phyloP scores from a whole-genome alignment of 2,888 invertebrate species.

The Eupeodes luniger region DNA sequence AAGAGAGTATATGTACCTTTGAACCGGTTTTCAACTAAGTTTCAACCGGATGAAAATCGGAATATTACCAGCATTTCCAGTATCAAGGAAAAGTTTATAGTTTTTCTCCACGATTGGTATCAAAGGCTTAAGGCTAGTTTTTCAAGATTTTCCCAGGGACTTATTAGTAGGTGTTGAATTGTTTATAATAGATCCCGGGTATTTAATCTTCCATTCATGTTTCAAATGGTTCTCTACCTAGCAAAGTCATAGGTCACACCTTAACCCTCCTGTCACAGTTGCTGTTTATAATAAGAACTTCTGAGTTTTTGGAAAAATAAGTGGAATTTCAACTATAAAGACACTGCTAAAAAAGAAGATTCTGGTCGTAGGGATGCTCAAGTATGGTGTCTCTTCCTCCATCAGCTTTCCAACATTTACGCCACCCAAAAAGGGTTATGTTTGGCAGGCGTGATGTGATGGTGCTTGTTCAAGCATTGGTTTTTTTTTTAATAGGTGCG shows the following conservation, averaged over 20 bases:
- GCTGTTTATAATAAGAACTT: constrained; percentile 50
- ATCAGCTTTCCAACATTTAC: neutral
- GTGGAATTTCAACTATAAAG: constrained; percentile 43
- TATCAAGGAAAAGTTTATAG: too few species aligned
- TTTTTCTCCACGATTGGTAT: too few species aligned
- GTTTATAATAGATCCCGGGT: too few species aligned
- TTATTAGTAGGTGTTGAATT: too few species aligned
- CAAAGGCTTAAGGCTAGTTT: too few species aligned
- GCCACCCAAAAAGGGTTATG: constrained; percentile 30
- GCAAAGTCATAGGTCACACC: neutral
- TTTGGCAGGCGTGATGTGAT: constrained; percentile 36
- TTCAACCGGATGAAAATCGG: too few species aligned
- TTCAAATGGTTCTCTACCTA: too few species aligned
- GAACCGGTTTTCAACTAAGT: too few species aligned
- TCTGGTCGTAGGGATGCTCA: neutral
- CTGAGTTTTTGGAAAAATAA: constrained; percentile 31
- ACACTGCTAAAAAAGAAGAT: constrained; percentile 20
- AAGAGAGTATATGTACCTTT: too few species aligned
- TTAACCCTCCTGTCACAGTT: constrained; percentile 29
- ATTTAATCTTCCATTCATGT: too few species aligned
- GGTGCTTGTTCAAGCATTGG: constrained; percentile 47
- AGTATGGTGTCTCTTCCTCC: constrained; percentile 41
- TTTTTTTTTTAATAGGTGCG: constrained; percentile 22
- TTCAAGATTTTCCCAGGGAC: too few species aligned
- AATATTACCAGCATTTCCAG: too few species aligned